Conservation (phyloP, 2,113 vertebrate genomes). For the Menidia beryllina region DNA sequence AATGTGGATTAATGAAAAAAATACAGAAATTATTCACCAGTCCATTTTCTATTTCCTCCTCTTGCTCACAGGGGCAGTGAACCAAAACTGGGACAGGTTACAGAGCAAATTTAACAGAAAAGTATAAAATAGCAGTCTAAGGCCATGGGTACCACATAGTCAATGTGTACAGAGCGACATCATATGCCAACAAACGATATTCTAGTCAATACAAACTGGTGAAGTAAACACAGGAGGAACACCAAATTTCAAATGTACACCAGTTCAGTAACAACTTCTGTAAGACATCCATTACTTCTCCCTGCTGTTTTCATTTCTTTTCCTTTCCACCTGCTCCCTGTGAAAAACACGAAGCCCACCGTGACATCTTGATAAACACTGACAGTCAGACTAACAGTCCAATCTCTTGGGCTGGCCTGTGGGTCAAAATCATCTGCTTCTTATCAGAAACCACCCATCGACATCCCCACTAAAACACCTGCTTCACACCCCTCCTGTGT, state of each 20-base stretch:
- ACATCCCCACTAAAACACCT: conserved; percentile 25
- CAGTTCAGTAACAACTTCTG: conserved; percentile 12
- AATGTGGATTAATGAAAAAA: not conserved
- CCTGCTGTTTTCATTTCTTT: conserved; percentile 32
- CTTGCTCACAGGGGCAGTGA: not conserved
- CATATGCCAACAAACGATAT: not conserved
- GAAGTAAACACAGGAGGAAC: not conserved
- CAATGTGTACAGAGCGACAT: not conserved
- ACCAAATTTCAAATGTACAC: conserved; percentile 2
- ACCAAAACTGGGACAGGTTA: not conserved
- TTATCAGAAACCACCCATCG: conserved; percentile 50
- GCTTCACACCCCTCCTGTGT: conserved; percentile 44
- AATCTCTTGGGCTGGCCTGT: conserved; percentile 48
- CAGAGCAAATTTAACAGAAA: too few relatives aligned
- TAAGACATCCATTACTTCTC: conserved; percentile 3
- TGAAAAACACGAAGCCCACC: conserved; percentile 51
- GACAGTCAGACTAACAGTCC: conserved; percentile 40
- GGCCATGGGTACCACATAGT: not conserved
- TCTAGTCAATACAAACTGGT: conserved; percentile 1
- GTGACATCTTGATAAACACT: conserved; percentile 45
- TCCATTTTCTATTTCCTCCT: not conserved
- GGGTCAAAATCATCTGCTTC: conserved; percentile 45
- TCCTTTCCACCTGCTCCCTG: conserved; percentile 34
- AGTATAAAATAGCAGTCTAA: not conserved
- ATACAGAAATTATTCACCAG: not conserved